Conservation (phyloP, 2,113 vertebrate species). For the Gambusia affinis region DNA sequence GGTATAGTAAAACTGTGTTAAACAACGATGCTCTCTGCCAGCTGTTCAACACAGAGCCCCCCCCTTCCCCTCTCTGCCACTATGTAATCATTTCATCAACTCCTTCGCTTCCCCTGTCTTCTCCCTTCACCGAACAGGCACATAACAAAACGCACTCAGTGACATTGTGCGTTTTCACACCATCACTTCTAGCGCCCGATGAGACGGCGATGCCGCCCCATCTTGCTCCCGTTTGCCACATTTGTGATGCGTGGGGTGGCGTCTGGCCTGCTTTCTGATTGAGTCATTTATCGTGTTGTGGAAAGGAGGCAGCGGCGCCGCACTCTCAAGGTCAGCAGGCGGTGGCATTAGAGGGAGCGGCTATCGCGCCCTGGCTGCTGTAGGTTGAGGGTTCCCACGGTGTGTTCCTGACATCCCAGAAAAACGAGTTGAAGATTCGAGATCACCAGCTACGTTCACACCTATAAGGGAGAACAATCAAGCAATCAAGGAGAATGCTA, state of each 20-base stretch:
- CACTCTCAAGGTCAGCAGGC: conserved; percentile 82
- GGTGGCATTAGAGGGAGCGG: conserved; percentile 62
- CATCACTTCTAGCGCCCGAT: conserved; percentile 78
- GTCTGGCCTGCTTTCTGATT: conserved; percentile 76
- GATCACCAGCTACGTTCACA: conserved; percentile 19
- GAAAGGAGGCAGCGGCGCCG: conserved; percentile 68
- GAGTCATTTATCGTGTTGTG: conserved; percentile 82
- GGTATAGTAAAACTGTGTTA: conserved; percentile 77
- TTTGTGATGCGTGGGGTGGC: conserved; percentile 70
- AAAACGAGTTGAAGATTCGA: conserved; percentile 27
- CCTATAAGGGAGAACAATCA: conserved; percentile 7
- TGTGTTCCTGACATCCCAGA: conserved; percentile 14
- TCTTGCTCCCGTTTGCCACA: conserved; percentile 60
- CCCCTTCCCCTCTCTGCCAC: conserved; percentile 67
- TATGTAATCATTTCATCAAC: conserved; percentile 86
- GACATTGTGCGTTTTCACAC: conserved; percentile 82
- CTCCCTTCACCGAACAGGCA: conserved; percentile 75
- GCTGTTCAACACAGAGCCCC: conserved; percentile 65
- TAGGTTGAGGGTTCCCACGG: conserved; percentile 33
- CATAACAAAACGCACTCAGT: conserved; percentile 82
- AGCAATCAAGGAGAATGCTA: conserved; percentile 4
- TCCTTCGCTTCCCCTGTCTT: conserved; percentile 78
- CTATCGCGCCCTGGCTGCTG: conserved; percentile 45
- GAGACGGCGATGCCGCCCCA: conserved; percentile 67
- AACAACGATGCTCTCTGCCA: conserved; percentile 75